These are phyloP conservation scores for Idaea aversata DNA, from an alignment of 2,888 invertebrate genomes.

Conservation along the genomic window DNA sequence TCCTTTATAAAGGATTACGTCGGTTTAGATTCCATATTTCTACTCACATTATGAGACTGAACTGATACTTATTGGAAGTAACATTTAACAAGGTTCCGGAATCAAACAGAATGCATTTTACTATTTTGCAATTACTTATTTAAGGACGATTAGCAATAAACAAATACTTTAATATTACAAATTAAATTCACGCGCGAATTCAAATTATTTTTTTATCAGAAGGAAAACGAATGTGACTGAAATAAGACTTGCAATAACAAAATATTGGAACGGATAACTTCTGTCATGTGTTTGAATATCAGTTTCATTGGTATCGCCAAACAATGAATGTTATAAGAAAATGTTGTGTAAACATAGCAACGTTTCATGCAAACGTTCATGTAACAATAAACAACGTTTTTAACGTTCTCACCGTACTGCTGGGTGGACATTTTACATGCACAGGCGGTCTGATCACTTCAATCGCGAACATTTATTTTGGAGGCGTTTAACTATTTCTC, in stretches of 20 bases:
- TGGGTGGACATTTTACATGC: conserved; percentile 7
- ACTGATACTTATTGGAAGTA: neutral
- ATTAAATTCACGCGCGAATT: neutral
- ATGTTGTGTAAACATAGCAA: conserved; percentile 62
- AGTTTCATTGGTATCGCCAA: conserved; percentile 42
- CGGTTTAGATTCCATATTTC: no score
- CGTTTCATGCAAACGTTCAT: conserved; percentile 36
- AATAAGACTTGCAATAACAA: neutral
- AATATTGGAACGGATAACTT: conserved; percentile 15
- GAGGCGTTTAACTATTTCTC: conserved; percentile 7
- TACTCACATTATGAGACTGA: neutral
- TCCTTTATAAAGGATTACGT: no score
- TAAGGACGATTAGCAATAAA: neutral
- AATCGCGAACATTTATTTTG: neutral
- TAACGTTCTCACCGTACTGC: conserved; percentile 14
- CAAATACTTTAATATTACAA: neutral
- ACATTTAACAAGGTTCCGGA: neutral
- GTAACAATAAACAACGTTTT: conserved; percentile 51
- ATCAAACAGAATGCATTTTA: neutral
- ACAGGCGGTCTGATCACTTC: neutral
- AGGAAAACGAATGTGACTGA: conserved; percentile 1
- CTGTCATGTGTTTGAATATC: conserved; percentile 55
- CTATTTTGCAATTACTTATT: neutral
- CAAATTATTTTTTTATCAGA: neutral
- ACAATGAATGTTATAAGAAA: conserved; percentile 57